These are phyloP conservation scores for Riparia riparia DNA, from an alignment of 2,113 vertebrate species.

Conservation along the genomic window DNA sequence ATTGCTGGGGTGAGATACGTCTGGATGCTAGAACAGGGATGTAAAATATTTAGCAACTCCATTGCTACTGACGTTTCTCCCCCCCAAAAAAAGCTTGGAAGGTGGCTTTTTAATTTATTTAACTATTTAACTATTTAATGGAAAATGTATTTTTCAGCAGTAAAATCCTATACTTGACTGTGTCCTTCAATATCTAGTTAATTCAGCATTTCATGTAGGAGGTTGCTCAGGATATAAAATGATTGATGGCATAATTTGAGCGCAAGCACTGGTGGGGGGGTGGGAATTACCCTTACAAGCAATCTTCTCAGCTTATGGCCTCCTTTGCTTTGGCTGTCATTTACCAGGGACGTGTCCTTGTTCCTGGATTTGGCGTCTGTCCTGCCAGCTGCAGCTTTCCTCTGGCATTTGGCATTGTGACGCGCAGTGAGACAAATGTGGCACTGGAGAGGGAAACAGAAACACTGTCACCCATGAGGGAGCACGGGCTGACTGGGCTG, in stretches of 20 bases:
- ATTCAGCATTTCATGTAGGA: neutral
- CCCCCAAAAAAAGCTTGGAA: neutral
- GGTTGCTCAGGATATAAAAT: neutral
- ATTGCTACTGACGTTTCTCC: neutral
- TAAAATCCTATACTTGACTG: neutral
- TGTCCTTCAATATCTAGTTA: neutral
- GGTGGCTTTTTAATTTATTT: neutral
- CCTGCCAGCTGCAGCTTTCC: neutral
- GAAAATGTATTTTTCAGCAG: neutral
- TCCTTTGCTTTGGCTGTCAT: neutral
- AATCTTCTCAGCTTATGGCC: neutral
- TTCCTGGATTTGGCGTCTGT: neutral
- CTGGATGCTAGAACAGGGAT: neutral
- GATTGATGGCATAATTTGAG: neutral
- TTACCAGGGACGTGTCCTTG: neutral
- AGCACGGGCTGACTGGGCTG: neutral
- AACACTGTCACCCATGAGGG: rapidly evolving
- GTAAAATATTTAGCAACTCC: neutral
- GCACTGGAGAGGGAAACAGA: neutral
- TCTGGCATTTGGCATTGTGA: neutral
- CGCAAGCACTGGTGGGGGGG: too few relatives aligned
- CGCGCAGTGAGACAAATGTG: neutral
- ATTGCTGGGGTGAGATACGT: neutral
- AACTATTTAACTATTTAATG: neutral
- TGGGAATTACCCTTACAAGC: neutral